Conservation (phyloP, 2,113 vertebrate genomes). For the Thermophis baileyi region DNA sequence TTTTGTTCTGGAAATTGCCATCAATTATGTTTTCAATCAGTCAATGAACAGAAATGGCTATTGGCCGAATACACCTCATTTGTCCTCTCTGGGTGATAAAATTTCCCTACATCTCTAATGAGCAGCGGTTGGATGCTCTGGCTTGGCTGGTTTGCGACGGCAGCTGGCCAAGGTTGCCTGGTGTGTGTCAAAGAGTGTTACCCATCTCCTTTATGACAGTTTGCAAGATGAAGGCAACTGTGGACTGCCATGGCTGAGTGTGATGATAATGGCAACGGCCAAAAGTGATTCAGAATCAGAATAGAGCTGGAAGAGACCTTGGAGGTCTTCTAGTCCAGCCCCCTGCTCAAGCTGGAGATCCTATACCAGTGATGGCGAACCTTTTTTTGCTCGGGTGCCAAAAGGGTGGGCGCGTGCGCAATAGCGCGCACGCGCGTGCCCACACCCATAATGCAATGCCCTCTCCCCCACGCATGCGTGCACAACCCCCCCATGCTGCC, state of each 20-base stretch:
- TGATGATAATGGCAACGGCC: neutral
- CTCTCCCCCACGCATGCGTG: too few relatives aligned
- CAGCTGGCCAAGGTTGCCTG: neutral
- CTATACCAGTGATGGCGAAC: too few relatives aligned
- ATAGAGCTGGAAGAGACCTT: too few relatives aligned
- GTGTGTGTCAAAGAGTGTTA: conserved; percentile 15
- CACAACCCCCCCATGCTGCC: too few relatives aligned
- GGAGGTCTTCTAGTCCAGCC: too few relatives aligned
- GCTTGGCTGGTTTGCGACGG: neutral
- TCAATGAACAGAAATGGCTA: conserved; percentile 62
- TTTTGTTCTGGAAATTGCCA: conserved; percentile 65
- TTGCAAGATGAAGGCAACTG: conserved; percentile 35
- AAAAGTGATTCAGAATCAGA: neutral
- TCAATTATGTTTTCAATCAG: conserved; percentile 65
- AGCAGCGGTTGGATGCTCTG: neutral
- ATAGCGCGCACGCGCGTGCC: too few relatives aligned
- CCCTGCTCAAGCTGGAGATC: too few relatives aligned
- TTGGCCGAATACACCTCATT: conserved; percentile 66
- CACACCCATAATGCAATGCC: too few relatives aligned
- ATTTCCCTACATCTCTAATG: conserved; percentile 55
- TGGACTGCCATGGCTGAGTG: conserved; percentile 4
- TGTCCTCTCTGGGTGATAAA: conserved; percentile 64
- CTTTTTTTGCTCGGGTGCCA: too few relatives aligned
- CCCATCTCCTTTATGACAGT: conserved; percentile 7
- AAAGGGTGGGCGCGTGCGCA: too few relatives aligned